phyloP scores from a whole-genome alignment of 2,797 vertebrate species.

The Euthynnus affinis region DNA sequence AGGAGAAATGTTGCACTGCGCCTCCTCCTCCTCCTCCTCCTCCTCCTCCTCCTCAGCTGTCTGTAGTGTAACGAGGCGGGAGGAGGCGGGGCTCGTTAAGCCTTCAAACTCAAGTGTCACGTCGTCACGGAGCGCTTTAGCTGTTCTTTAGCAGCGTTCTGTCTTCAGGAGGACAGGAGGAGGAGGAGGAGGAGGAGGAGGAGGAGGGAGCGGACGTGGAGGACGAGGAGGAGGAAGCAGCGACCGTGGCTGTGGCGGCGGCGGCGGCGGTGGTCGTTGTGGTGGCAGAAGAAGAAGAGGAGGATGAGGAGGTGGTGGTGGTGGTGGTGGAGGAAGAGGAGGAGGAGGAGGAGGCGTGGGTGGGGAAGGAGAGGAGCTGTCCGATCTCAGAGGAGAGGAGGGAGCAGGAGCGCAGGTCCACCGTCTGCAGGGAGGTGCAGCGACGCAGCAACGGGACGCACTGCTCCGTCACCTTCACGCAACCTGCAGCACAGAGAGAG shows the following conservation, averaged over 20 bases:
- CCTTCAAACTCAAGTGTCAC: constrained; percentile 25
- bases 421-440: constrained; percentile 88
- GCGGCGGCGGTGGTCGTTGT: neutral
- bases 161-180: constrained; percentile 86
- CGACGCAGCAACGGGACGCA: constrained; percentile 89
- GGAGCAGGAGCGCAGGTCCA: constrained; percentile 91
- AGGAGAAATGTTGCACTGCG: constrained; percentile 38
- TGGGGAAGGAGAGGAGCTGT: constrained; percentile 88
- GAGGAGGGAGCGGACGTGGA: constrained; percentile 69
- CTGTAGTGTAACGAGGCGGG: constrained; percentile 64
- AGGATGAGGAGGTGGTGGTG: constrained; percentile 72
- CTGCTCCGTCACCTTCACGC: constrained; percentile 92
- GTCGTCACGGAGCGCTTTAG: constrained; percentile 76
- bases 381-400: constrained; percentile 89
- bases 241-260: neutral
- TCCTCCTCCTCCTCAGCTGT: constrained; percentile 52
- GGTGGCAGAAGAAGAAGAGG: constrained; percentile 1
- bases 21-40: constrained; percentile 36
- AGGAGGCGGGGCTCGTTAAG: constrained; percentile 36
- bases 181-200: constrained; percentile 72
- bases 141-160: constrained; percentile 93
- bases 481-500: constrained; percentile 78
- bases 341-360: constrained; percentile 66
- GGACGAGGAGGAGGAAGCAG: constrained; percentile 78
- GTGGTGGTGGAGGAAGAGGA: constrained; percentile 79